phyloP scores from a whole-genome alignment of 1,140 invertebrate species.

The Bombus breviceps region DNA sequence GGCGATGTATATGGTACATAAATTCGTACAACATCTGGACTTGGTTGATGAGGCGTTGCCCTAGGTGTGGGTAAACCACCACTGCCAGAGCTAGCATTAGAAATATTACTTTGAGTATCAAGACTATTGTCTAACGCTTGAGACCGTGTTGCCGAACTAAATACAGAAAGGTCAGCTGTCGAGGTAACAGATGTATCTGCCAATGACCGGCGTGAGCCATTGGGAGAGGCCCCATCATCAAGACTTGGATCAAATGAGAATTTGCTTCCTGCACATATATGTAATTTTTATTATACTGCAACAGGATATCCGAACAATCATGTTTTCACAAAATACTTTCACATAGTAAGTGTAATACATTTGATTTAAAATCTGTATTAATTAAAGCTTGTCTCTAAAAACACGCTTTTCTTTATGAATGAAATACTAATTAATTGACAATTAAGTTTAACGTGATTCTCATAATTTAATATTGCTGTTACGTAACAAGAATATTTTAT shows the following conservation, averaged over 20 bases:
- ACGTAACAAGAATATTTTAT: constrained; percentile 24
- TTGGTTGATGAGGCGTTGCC: constrained; percentile 85
- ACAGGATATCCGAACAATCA: constrained; percentile 15
- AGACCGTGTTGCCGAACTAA: constrained; percentile 88
- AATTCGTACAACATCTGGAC: constrained; percentile 88
- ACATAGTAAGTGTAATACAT: constrained; percentile 35
- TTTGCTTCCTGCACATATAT: constrained; percentile 83
- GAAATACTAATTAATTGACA: constrained; percentile 9
- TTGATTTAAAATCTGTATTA: constrained; percentile 5
- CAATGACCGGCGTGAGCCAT: constrained; percentile 89
- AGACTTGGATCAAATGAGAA: constrained; percentile 87
- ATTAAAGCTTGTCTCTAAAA: not conserved
- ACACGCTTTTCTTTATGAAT: not conserved
- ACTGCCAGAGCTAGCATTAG: constrained; percentile 85
- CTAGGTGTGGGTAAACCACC: constrained; percentile 87
- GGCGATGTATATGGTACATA: constrained; percentile 88
- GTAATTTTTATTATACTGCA: constrained; percentile 40
- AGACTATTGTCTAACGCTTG: constrained; percentile 89
- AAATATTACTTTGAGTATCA: constrained; percentile 89
- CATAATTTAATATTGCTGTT: not conserved
- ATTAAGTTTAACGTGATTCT: not conserved
- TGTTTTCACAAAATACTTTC: constrained; percentile 18
- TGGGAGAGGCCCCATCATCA: constrained; percentile 86
- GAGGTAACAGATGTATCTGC: constrained; percentile 93
- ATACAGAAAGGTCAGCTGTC: constrained; percentile 90